Conservation (phyloP, 2,797 vertebrate species). For the Oreochromis mossambicus region DNA sequence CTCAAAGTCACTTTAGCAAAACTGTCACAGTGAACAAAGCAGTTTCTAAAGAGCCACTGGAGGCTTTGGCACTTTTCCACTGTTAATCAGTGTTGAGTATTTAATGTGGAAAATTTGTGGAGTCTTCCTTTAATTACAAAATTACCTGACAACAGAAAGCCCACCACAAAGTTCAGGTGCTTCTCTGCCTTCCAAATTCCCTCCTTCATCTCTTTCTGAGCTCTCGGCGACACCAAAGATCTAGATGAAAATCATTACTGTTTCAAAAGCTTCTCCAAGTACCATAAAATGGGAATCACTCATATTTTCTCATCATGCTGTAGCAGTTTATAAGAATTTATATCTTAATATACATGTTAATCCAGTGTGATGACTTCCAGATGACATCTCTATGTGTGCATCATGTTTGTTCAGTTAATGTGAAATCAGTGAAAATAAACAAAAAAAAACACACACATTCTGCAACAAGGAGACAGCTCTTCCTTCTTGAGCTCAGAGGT, state of each 20-base stretch:
- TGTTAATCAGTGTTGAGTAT: not conserved
- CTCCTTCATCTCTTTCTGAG: conserved; percentile 64
- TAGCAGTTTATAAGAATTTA: not conserved
- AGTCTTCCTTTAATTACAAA: not conserved
- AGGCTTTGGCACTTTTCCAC: not conserved
- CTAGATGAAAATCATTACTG: conserved; percentile 49
- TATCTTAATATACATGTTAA: not conserved
- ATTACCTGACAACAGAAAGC: conserved; percentile 81
- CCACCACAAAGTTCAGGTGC: conserved; percentile 58
- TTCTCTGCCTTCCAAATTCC: conserved; percentile 80
- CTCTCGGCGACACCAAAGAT: conserved; percentile 64
- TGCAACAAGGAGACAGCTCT: conserved; percentile 55
- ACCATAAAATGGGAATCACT: not conserved
- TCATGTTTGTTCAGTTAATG: not conserved
- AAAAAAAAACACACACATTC: conserved; percentile 67
- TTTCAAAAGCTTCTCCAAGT: not conserved
- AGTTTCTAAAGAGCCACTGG: not conserved
- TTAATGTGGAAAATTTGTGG: not conserved
- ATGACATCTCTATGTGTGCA: not conserved
- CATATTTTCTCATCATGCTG: not conserved
- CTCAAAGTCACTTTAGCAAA: not conserved
- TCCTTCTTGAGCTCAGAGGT: conserved; percentile 67
- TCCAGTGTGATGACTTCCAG: not conserved
- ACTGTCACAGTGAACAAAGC: not conserved
- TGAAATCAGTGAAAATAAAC: not conserved